Percentiles rank a stretch among this genome's conserved stretches.
These are phyloP conservation scores for Lissonota sp. DNA, from an alignment of 2,888 invertebrate species.

Conservation along the genomic window DNA sequence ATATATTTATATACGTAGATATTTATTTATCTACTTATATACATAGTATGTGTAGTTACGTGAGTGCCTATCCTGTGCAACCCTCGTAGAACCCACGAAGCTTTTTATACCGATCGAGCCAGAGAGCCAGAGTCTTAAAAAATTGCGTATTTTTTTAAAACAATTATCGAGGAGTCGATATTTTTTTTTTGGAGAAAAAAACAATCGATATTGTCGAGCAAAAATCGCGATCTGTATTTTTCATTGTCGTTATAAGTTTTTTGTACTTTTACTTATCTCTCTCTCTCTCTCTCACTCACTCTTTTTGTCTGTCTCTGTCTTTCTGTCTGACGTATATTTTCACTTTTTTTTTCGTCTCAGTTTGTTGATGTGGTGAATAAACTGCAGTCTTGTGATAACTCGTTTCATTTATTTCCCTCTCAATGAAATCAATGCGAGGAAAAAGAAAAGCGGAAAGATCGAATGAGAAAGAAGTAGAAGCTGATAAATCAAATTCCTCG, in stretches of 20 bases:
- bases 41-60: conserved; percentile 52
- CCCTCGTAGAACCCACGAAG: conserved; percentile 48
- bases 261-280: conserved; percentile 61
- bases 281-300: conserved; percentile 40
- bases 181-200: background rate
- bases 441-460: conserved; percentile 41
- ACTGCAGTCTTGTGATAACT: conserved; percentile 83
- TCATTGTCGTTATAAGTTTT: conserved; percentile 60
- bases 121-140: conserved; percentile 51
- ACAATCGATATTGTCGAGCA: conserved; percentile 31
- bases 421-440: conserved; percentile 66
- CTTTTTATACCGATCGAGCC: conserved; percentile 61
- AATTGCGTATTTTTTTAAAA: conserved; percentile 46
- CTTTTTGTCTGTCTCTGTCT: conserved; percentile 54
- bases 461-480: conserved; percentile 32
- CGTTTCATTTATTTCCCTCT: conserved; percentile 82
- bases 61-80: conserved; percentile 52
- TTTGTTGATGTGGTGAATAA: conserved; percentile 83
- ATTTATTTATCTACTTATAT: conserved; percentile 18
- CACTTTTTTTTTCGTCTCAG: conserved; percentile 73
- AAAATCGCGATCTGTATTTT: conserved; percentile 50
- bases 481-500: conserved; percentile 38
- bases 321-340: background rate
- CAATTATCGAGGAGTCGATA: conserved; percentile 42
- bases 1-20: conserved; percentile 6